Conservation (phyloP, 2,888 invertebrate species). For the Epicampocera succincta region DNA sequence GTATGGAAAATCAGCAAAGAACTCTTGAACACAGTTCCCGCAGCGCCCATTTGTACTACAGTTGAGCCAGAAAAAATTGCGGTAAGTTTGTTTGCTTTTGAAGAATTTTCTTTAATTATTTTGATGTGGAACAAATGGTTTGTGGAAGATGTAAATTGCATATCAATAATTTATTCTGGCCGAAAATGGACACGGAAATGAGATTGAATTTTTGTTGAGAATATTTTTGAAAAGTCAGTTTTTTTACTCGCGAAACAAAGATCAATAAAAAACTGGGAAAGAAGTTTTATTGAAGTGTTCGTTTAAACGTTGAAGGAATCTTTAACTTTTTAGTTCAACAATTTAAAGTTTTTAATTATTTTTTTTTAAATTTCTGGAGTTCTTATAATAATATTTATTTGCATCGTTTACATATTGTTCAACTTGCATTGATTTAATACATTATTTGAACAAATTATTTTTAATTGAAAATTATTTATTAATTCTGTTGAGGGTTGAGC, state of each 20-base stretch:
- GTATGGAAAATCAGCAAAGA: conserved; percentile 16
- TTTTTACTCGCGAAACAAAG: too few species aligned
- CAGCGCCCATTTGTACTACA: not conserved
- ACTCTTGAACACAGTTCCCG: not conserved
- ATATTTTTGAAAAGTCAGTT: not conserved
- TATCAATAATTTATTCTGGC: conserved; percentile 37
- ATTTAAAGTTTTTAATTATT: not conserved
- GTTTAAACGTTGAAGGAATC: too few species aligned
- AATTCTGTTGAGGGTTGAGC: conserved; percentile 12
- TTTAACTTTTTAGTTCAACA: too few species aligned
- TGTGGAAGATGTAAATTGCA: conserved; percentile 15
- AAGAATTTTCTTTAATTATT: not conserved
- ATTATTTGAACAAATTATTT: not conserved
- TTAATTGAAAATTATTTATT: conserved; percentile 58
- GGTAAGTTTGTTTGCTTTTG: conserved; percentile 27
- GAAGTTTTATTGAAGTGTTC: too few species aligned
- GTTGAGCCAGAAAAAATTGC: not conserved
- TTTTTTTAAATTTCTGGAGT: not conserved
- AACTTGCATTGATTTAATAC: conserved; percentile 22
- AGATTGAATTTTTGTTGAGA: conserved; percentile 10
- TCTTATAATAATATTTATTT: conserved; percentile 7
- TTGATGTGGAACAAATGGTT: not conserved
- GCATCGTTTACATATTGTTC: not conserved
- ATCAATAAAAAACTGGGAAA: too few species aligned
- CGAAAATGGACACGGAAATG: not conserved